These are phyloP conservation scores for Thamnophis elegans DNA, from an alignment of 2,797 vertebrate species.

Conservation along the genomic window DNA sequence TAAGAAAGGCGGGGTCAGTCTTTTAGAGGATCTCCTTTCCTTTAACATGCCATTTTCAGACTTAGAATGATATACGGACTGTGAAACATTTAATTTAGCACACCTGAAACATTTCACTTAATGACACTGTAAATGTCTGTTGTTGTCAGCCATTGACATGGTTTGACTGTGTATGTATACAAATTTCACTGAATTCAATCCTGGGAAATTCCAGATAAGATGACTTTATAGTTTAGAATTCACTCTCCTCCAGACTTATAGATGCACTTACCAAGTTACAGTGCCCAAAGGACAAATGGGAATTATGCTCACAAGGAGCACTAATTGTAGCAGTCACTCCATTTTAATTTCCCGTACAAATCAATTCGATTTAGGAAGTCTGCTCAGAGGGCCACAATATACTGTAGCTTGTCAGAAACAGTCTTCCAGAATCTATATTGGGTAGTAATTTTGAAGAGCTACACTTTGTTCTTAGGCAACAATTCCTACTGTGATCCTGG, in stretches of 20 bases:
- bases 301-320: slow-evolving; percentile 45
- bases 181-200: no score
- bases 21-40: slow-evolving; percentile 40
- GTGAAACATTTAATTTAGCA: slow-evolving; percentile 60
- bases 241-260: slow-evolving; percentile 46
- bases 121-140: slow-evolving; percentile 69
- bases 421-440: not conserved
- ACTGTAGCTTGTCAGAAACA: not conserved
- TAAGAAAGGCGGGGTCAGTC: slow-evolving; percentile 54
- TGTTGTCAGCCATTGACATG: slow-evolving; percentile 65
- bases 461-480: not conserved
- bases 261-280: slow-evolving; percentile 49
- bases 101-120: slow-evolving; percentile 70
- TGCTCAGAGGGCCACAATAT: not conserved
- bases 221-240: slow-evolving; percentile 56
- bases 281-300: slow-evolving; percentile 47
- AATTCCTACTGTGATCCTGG: not conserved
- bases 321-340: slow-evolving; percentile 44
- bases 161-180: no score
- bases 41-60: slow-evolving; percentile 53
- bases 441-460: not conserved
- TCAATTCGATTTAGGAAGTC: slow-evolving; percentile 48
- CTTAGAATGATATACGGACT: slow-evolving; percentile 50
- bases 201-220: slow-evolving; percentile 50
- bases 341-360: slow-evolving; percentile 49